A percentile compares a stretch with the other conserved stretches of the same genome.
phyloP scores from a whole-genome alignment of 2,113 vertebrate species.

The Prinia subflava region DNA sequence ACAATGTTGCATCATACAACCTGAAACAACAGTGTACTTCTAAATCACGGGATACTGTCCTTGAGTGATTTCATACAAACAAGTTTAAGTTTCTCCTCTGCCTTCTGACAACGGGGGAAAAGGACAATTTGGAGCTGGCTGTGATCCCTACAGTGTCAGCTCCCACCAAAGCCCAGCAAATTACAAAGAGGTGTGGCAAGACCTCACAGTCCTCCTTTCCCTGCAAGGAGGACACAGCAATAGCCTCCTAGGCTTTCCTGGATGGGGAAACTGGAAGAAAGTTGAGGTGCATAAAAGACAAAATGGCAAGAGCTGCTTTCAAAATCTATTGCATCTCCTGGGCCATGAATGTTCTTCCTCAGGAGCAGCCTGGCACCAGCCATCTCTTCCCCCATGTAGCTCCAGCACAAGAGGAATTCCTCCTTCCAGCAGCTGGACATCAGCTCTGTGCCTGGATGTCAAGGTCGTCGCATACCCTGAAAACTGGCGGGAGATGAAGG shows the following conservation, averaged over 20 bases:
- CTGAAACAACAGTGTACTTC: not conserved
- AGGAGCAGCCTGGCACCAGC: not conserved
- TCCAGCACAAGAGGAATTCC: not conserved
- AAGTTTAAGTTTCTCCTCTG: not conserved
- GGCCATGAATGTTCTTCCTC: not conserved
- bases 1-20: not conserved
- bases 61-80: not conserved
- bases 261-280: not conserved
- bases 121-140: not conserved
- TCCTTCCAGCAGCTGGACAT: not conserved
- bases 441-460: not conserved
- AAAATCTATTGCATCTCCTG: not conserved
- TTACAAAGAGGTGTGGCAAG: not conserved
- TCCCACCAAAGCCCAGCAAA: not conserved
- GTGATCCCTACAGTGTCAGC: not conserved
- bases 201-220: not conserved
- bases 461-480: not conserved
- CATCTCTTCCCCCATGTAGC: fast-evolving
- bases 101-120: not conserved
- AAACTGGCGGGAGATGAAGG: not conserved
- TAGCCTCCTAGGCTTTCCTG: not conserved
- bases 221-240: not conserved
- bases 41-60: not conserved
- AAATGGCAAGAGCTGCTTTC: not conserved
- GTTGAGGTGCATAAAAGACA: not conserved